phyloP scores from a whole-genome alignment of 2,888 invertebrate genomes.

The Abrostola triplasia region DNA sequence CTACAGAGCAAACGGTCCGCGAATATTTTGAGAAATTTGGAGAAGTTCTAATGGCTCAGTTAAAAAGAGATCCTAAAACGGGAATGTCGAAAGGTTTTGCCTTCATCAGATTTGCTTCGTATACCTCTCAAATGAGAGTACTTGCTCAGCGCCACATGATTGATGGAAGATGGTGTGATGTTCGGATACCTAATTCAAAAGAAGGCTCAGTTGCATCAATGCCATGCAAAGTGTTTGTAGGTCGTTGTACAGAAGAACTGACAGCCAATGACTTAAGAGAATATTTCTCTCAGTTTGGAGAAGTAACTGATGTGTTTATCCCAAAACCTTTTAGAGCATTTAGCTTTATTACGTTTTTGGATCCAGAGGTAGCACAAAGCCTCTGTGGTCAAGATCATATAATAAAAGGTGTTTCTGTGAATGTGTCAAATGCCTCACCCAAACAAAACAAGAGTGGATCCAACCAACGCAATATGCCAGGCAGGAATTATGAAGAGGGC shows the following conservation, averaged over 20 bases:
- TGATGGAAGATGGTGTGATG: constrained; percentile 99
- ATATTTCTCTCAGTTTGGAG: constrained; percentile 94
- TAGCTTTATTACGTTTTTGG: constrained; percentile 95
- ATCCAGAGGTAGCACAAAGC: constrained; percentile 93
- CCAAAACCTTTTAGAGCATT: constrained; percentile 95
- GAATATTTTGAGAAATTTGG: constrained; percentile 99
- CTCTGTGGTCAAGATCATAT: constrained; percentile 95
- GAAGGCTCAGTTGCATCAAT: constrained; percentile 92
- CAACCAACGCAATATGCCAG: constrained; percentile 80
- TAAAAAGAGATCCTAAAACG: constrained; percentile 96
- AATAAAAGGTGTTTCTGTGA: constrained; percentile 95
- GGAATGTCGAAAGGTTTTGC: constrained; percentile 99
- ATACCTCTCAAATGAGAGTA: constrained; percentile 98
- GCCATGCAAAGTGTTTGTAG: constrained; percentile 95
- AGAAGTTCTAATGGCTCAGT: constrained; percentile 99
- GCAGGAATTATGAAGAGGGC: constrained; percentile 83
- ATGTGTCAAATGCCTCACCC: constrained; percentile 96
- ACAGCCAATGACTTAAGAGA: constrained; percentile 93
- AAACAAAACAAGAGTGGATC: constrained; percentile 90
- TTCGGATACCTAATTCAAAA: constrained; percentile 99
- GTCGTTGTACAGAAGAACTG: constrained; percentile 94
- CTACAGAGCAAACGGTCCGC: constrained; percentile 97
- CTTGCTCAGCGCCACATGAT: constrained; percentile 98
- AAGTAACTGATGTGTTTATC: constrained; percentile 96
- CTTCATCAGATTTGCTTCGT: constrained; percentile 98